These are phyloP conservation scores for Amiota communis DNA, from an alignment of 2,888 invertebrate species.

Conservation along the genomic window DNA sequence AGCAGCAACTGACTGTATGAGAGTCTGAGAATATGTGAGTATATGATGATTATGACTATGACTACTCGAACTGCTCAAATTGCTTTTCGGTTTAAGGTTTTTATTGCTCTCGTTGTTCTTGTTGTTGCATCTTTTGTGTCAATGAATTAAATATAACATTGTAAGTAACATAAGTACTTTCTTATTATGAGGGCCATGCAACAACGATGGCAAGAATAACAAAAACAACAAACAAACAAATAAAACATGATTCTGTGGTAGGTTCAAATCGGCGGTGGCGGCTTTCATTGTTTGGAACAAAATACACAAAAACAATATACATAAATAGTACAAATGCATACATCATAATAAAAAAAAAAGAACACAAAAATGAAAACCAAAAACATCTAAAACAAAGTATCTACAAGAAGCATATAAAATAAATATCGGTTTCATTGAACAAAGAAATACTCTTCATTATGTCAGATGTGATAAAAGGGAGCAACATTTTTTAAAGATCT, in stretches of 20 bases:
- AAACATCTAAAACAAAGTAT: slow-evolving; percentile 38
- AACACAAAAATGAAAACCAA: slow-evolving; percentile 40
- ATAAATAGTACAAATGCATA: slow-evolving; percentile 39
- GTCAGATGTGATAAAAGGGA: no score
- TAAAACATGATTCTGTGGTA: slow-evolving; percentile 2
- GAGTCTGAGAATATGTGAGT: background rate
- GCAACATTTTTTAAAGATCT: no score
- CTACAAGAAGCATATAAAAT: no score
- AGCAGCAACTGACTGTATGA: no score
- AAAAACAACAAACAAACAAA: slow-evolving; percentile 28
- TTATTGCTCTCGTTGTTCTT: slow-evolving; percentile 43
- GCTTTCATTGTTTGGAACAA: slow-evolving; percentile 22
- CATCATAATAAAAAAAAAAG: slow-evolving; percentile 49
- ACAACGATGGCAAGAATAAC: slow-evolving; percentile 30
- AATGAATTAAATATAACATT: slow-evolving; percentile 51
- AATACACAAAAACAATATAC: slow-evolving; percentile 27
- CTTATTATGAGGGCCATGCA: slow-evolving; percentile 58
- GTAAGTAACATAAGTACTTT: slow-evolving; percentile 31
- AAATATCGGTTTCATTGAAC: no score
- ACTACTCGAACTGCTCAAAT: slow-evolving; percentile 4
- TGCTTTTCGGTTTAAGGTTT: background rate
- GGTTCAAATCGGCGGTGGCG: background rate
- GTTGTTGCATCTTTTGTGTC: slow-evolving; percentile 61
- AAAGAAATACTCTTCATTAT: no score
- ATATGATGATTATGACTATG: slow-evolving; percentile 25